Conservation (phyloP, 1,140 invertebrate genomes). For the Drosophila pectinifera region DNA sequence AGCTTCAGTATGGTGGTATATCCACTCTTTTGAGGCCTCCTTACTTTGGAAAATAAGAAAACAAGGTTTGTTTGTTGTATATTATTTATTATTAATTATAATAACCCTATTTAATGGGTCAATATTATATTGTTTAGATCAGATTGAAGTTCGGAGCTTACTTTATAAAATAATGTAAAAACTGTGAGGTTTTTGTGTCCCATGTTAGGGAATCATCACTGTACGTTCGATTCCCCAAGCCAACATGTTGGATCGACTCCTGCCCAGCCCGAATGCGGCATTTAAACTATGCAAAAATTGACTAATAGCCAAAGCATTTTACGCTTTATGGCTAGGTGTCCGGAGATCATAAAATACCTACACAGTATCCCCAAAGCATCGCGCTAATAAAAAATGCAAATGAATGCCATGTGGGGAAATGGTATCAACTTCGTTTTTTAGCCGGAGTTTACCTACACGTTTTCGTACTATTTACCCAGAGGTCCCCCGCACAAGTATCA, state of each 20-base stretch:
- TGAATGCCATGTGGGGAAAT: slow-evolving; percentile 40
- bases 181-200: background rate
- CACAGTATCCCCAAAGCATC: slow-evolving; percentile 1
- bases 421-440: slow-evolving; percentile 5
- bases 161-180: background rate
- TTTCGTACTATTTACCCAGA: slow-evolving; percentile 12
- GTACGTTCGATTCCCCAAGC: background rate
- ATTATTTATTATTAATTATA: no score
- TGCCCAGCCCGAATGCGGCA: no score
- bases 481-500: background rate
- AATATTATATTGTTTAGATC: no score
- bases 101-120: no score
- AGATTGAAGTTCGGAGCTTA: no score
- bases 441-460: background rate
- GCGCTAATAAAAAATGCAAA: slow-evolving; percentile 35
- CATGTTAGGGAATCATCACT: background rate
- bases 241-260: background rate
- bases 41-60: no score
- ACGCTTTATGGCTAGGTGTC: background rate
- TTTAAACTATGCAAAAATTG: slow-evolving; percentile 11
- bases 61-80: no score
- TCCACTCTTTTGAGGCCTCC: no score
- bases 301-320: slow-evolving; percentile 1
- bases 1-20: background rate
- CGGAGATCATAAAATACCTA: slow-evolving; percentile 8